phyloP scores from a whole-genome alignment of 2,113 vertebrate species.

The Hippoglossus stenolepis region DNA sequence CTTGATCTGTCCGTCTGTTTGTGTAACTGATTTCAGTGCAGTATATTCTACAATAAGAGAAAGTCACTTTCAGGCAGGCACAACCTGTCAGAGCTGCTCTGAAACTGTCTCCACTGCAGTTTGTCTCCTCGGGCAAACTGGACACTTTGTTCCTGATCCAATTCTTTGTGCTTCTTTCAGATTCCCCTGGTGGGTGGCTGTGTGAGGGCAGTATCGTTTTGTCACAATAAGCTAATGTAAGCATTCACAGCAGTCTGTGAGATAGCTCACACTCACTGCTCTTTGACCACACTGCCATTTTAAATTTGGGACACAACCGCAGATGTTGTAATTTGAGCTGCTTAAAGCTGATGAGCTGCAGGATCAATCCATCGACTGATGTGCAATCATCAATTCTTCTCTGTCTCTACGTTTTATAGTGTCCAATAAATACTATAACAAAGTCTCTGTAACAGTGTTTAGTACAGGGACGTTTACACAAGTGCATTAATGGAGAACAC shows the following conservation, averaged over 20 bases:
- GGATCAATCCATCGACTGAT: not conserved
- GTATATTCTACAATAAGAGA: slow-evolving; percentile 16
- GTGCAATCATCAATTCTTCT: not conserved
- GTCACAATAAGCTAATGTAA: slow-evolving; percentile 13
- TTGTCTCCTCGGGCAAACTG: slow-evolving; percentile 39
- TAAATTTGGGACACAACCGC: slow-evolving; percentile 7
- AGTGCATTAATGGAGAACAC: too few species aligned
- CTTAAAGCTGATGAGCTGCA: not conserved
- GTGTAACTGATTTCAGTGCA: slow-evolving; percentile 13
- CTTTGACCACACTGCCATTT: slow-evolving; percentile 1
- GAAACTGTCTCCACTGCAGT: slow-evolving; percentile 47
- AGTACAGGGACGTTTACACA: not conserved
- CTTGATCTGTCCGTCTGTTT: not conserved
- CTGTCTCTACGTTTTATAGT: not conserved
- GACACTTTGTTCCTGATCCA: slow-evolving; percentile 43
- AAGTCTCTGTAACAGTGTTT: not conserved
- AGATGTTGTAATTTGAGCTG: not conserved
- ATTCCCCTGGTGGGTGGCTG: not conserved
- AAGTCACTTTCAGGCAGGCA: slow-evolving; percentile 16
- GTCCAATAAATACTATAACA: not conserved
- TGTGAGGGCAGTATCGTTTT: not conserved
- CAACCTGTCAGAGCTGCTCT: slow-evolving; percentile 37
- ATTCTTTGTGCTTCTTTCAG: slow-evolving; percentile 16
- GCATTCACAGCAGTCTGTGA: not conserved
- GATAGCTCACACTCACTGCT: not conserved